Percentiles rank a stretch among this genome's conserved stretches.
Conservation (phyloP, 2,888 invertebrate species). For the Agriopis aurantiaria region DNA sequence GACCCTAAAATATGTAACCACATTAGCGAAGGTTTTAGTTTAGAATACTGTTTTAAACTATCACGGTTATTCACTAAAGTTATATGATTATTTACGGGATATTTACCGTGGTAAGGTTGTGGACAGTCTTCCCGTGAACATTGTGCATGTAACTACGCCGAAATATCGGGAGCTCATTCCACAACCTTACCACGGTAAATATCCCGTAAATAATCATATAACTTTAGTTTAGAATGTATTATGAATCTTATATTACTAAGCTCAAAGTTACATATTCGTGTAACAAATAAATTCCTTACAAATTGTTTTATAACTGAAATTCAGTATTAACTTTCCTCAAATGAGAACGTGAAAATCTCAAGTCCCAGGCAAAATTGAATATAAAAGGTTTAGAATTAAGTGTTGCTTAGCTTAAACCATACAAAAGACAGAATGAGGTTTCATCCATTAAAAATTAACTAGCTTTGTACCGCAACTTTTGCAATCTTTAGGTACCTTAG, state of each 20-base stretch:
- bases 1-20: neutral
- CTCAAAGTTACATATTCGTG: slow-evolving; percentile 1
- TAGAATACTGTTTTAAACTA: too few relatives aligned
- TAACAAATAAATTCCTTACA: slow-evolving; percentile 27
- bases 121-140: too few relatives aligned
- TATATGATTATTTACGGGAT: too few relatives aligned
- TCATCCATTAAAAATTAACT: too few relatives aligned
- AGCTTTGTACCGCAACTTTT: too few relatives aligned
- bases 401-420: slow-evolving; percentile 15
- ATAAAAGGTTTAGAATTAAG: slow-evolving; percentile 30
- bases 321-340: slow-evolving; percentile 28
- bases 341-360: slow-evolving; percentile 24
- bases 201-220: too few relatives aligned
- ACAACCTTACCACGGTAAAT: too few relatives aligned
- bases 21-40: neutral
- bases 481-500: too few relatives aligned
- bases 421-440: neutral
- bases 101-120: too few relatives aligned
- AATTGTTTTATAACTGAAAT: slow-evolving; percentile 33
- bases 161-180: too few relatives aligned
- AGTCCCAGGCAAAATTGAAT: slow-evolving; percentile 30
- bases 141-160: too few relatives aligned
- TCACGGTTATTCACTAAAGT: too few relatives aligned
- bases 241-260: slow-evolving; percentile 17
- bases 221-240: neutral